Evolutionary conservation across 2,797 vertebrate genomes (phyloP), one percentile per base, ranked within the genome.

Genomic region (Poecilia gillii): DNA sequence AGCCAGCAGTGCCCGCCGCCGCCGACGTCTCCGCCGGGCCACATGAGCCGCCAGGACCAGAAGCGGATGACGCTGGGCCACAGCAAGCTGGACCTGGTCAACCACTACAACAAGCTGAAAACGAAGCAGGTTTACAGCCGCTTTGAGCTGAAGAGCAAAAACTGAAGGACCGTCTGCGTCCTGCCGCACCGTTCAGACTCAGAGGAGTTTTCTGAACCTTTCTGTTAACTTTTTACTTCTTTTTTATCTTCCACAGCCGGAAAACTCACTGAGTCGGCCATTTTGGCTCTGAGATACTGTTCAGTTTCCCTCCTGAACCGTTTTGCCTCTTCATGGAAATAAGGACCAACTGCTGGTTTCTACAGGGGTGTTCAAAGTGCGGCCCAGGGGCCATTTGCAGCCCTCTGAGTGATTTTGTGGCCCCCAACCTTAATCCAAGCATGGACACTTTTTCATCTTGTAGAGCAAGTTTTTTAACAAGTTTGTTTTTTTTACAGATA

Each of bases 21-120:
- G 18, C 94, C 95, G 0, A 85, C 45, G 0, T 88, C 93, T 0
- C 86, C 90, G 0, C 80, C 55, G 0, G 78, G 85, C 25, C 28
- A 85, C 36, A 0, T 96, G 59, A 93, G 9, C 0, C 94, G 96
- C 8, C 86, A 94, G 16, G 96, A 97, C 9, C 95, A 97, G 85
- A 99, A 99, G 51, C 94, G 97, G 64, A 92, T 98, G 97, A 99
- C 98, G 0, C 92, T 99, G n/a, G 98, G 98, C 47, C 98, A 99
- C 92, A 99, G 98, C 91, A 99, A 99, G 86, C 94, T 99, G 90
- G 98, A 99, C 93, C 95, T 99, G 86, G 97, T 99, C 85, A 98
- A 97, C 89, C 97, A 98, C 59, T 98, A 97, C 94, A 98, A 98
- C 95, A 96, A 97, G 91, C 89, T 97, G 89, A 98, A 97, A 84